These are phyloP conservation scores for Polietes domitor DNA, from an alignment of 2,888 invertebrate genomes.

Conservation along the genomic window DNA sequence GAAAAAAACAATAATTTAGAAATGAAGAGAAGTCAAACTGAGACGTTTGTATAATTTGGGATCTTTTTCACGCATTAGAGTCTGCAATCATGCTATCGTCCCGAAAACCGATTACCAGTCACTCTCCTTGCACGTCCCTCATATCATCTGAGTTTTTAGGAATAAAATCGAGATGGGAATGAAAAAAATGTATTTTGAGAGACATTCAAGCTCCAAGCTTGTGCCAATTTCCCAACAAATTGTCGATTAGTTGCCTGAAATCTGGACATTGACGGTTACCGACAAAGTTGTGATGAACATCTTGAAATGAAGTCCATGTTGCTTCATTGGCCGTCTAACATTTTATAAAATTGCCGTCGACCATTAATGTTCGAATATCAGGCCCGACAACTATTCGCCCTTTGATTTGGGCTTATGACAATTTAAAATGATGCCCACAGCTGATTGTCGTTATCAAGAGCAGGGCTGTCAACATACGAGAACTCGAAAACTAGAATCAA, in stretches of 20 bases:
- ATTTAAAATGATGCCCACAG: not conserved
- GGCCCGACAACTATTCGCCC: not conserved
- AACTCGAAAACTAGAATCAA: too few relatives aligned
- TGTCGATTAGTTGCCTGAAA: constrained; percentile 13
- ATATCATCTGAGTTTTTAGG: not conserved
- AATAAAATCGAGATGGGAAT: too few relatives aligned
- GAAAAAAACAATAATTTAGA: too few relatives aligned
- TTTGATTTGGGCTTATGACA: constrained; percentile 2
- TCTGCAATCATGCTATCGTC: too few relatives aligned
- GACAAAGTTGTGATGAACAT: not conserved
- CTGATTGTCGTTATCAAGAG: too few relatives aligned
- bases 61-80: too few relatives aligned
- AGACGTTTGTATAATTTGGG: too few relatives aligned
- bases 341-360: not conserved
- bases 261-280: not conserved
- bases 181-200: too few relatives aligned
- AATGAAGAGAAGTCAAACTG: too few relatives aligned
- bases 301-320: not conserved
- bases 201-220: not conserved
- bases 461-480: too few relatives aligned
- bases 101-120: too few relatives aligned
- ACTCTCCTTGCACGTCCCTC: not conserved
- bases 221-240: not conserved
- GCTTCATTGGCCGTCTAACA: not conserved
- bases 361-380: too few relatives aligned